phyloP scores from a whole-genome alignment of 2,888 invertebrate genomes.

The Pheosia tremula region DNA sequence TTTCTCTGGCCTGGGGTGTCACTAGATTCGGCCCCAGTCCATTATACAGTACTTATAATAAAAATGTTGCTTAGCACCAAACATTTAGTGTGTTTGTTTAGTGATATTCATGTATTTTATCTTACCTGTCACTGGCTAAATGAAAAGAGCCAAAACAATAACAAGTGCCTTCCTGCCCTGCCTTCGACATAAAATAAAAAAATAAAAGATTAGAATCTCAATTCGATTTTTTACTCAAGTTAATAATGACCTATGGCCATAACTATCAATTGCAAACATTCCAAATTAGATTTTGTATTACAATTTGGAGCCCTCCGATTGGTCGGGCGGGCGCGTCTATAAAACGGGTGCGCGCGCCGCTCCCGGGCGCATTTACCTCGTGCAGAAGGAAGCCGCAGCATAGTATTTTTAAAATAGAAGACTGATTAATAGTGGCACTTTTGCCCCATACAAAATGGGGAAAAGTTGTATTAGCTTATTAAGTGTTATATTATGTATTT shows the following conservation, averaged over 20 bases:
- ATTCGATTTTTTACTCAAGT: neutral
- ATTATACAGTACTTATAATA: too few species aligned
- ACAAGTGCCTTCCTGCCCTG: too few species aligned
- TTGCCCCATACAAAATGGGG: slow-evolving; percentile 52
- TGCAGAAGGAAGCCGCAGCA: slow-evolving; percentile 56
- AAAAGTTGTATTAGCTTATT: slow-evolving; percentile 57
- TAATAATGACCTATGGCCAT: slow-evolving; percentile 29
- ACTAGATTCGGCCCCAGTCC: too few species aligned
- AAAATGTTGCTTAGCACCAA: too few species aligned
- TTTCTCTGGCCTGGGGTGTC: too few species aligned
- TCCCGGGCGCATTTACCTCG: slow-evolving; percentile 67
- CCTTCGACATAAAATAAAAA: too few species aligned
- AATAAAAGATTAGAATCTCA: neutral
- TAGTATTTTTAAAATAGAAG: slow-evolving; percentile 67
- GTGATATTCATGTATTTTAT: too few species aligned
- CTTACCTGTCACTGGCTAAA: too few species aligned
- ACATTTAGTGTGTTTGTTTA: too few species aligned
- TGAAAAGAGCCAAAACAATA: too few species aligned
- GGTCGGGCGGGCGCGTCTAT: slow-evolving; percentile 53
- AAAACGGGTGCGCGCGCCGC: slow-evolving; percentile 46
- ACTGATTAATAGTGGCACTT: slow-evolving; percentile 68
- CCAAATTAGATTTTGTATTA: slow-evolving; percentile 34
- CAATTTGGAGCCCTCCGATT: slow-evolving; percentile 30
- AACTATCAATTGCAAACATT: slow-evolving; percentile 34
- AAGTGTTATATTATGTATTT: slow-evolving; percentile 71